Percentiles rank a stretch among this genome's conserved stretches.
These are phyloP conservation scores for Temnothorax ravouxi DNA, from an alignment of 2,888 invertebrate species.

Conservation along the genomic window DNA sequence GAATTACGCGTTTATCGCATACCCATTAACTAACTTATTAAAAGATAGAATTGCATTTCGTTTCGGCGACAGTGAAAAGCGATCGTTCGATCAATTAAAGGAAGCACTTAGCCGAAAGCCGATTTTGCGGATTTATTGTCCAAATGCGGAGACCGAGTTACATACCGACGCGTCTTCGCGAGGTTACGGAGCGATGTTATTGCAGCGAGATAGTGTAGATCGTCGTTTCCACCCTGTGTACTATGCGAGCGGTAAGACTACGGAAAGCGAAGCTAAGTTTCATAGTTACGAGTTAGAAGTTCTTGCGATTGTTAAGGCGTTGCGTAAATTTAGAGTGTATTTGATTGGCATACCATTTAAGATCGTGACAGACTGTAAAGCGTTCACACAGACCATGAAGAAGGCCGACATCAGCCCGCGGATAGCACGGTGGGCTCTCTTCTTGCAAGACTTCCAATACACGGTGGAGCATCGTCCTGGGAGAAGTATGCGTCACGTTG, in stretches of 20 bases:
- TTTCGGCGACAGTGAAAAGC: no score
- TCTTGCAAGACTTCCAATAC: slow-evolving; percentile 59
- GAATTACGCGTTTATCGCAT: background rate
- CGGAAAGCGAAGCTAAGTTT: slow-evolving; percentile 66
- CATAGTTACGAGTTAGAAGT: slow-evolving; percentile 76
- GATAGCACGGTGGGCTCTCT: slow-evolving; percentile 73
- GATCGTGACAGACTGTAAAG: no score
- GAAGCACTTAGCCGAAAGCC: background rate
- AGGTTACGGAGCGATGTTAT: slow-evolving; percentile 68
- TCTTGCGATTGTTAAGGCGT: slow-evolving; percentile 72
- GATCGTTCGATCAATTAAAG: background rate
- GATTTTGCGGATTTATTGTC: slow-evolving; percentile 6
- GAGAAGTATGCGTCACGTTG: slow-evolving; percentile 39
- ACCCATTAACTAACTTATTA: background rate
- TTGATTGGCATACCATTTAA: no score
- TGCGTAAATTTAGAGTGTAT: slow-evolving; percentile 73
- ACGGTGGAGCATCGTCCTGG: slow-evolving; percentile 44
- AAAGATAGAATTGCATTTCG: no score
- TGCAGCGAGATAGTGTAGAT: slow-evolving; percentile 69
- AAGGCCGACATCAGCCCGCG: no score
- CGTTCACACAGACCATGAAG: no score
- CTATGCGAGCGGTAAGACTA: slow-evolving; percentile 73
- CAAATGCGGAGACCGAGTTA: slow-evolving; percentile 59
- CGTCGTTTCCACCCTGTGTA: slow-evolving; percentile 69
- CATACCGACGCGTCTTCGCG: slow-evolving; percentile 57